Base-by-base conservation (phyloP, 2,113 vertebrate genomes). In the Tupaia chinensis region DNA sequence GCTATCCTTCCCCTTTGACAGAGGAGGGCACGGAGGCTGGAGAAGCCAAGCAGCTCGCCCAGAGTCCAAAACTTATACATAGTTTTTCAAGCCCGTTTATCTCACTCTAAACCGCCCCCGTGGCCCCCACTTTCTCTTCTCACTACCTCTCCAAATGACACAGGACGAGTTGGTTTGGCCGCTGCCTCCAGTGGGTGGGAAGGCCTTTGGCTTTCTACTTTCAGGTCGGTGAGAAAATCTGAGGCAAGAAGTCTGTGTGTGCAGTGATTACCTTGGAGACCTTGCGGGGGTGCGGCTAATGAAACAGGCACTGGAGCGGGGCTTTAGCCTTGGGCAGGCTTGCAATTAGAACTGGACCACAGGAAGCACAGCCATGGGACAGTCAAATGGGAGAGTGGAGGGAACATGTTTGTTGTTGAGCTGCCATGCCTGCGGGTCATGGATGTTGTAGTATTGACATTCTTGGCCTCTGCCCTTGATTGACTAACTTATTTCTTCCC, bases 71-170 rank as follows among this genome's bases (percentile, higher is more conserved):
- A 32, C 34, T 56, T 76, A 23, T 80, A 34, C 22, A 9, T 5
- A n/a, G n/a, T n/a, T n/a, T n/a, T n/a, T 85, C 6, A 53, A 22
- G 56, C 11, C 13, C 23, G 9, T n/a, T 10, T 13, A 10, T 27
- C 25, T 65, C 25, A 9, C 53, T 54, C 27, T 8, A 2, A 68
- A 16, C 16, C 11, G 70, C 13, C 3, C 0, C 44, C 44, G 5
- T 5, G 5, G 44, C 5, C 44, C 44, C 44, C 9, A 3, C 72
- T 20, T 11, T 1, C 23, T 10, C 0, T 32, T 1, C 4, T 61
- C 10, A 16, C 69, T 11, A 8, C 53, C 11, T 74, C 10, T 69
- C 16, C 13, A 22, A 66, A 65, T 32, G 29, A 29, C 16, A 4
- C 0, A 12, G 61, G 29, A 23, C 16, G 34, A 58, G 13, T 63